These are phyloP conservation scores for Panorpa germanica DNA, from an alignment of 2,888 invertebrate genomes.

Conservation along the genomic window DNA sequence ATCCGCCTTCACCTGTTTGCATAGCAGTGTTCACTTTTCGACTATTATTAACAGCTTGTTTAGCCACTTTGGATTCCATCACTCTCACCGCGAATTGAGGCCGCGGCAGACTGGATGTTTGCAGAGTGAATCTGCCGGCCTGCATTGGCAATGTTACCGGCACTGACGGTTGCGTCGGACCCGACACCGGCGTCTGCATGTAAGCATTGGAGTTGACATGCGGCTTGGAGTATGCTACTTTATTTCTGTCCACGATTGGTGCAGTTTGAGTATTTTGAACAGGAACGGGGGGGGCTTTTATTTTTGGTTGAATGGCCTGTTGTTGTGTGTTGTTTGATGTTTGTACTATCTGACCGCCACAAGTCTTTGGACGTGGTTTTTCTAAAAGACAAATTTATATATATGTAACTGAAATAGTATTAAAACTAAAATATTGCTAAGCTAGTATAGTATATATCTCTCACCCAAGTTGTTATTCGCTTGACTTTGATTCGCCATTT, in stretches of 20 bases:
- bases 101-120: constrained; percentile 52
- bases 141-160: constrained; percentile 18
- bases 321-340: background rate
- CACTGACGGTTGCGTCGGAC: constrained; percentile 24
- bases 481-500: constrained; percentile 25
- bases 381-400: constrained; percentile 15
- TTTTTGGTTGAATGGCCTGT: constrained; percentile 10
- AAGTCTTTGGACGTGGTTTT: constrained; percentile 25
- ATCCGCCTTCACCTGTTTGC: no score
- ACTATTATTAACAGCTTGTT: constrained; percentile 51
- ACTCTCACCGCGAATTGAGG: constrained; percentile 49
- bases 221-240: no score
- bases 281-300: no score
- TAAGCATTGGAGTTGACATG: no score
- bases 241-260: no score
- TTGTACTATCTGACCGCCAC: constrained; percentile 15
- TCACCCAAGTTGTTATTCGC: constrained; percentile 31
- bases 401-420: constrained; percentile 1
- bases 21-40: no score
- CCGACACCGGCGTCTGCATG: no score
- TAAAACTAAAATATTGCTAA: background rate
- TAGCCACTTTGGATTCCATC: constrained; percentile 48
- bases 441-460: constrained; percentile 11
- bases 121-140: constrained; percentile 38
- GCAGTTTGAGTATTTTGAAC: no score